Conservation (phyloP, 2,113 vertebrate genomes). For the Microtus ochrogaster region DNA sequence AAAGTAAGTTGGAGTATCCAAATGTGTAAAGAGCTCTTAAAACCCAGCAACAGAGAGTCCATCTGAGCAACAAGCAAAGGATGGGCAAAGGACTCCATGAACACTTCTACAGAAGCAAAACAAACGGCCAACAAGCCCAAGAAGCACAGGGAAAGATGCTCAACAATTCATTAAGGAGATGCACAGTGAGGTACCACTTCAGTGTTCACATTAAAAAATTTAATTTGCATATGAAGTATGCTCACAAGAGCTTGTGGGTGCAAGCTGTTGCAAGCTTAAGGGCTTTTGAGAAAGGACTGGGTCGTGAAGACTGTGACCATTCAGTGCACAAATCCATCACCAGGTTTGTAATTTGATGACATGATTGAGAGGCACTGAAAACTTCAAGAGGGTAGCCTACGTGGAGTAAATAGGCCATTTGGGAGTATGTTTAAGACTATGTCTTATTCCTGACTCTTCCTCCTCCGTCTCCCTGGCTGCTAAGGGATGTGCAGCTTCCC, state of each 20-base stretch:
- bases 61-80: not conserved
- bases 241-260: no score
- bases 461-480: not conserved
- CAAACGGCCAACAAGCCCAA: not conserved
- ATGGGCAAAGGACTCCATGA: not conserved
- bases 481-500: not conserved
- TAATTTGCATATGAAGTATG: not conserved
- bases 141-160: not conserved
- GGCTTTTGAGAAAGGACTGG: not conserved
- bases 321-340: not conserved
- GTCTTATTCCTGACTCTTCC: not conserved
- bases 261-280: not conserved
- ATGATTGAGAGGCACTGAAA: not conserved
- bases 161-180: not conserved
- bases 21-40: not conserved
- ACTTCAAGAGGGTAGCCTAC: not conserved
- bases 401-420: not conserved
- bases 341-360: not conserved
- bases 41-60: not conserved
- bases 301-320: not conserved
- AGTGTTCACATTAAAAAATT: not conserved
- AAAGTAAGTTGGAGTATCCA: not conserved
- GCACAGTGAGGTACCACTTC: not conserved
- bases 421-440: not conserved
- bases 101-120: not conserved